These are phyloP conservation scores for Barypeithes pellucidus DNA, from an alignment of 2,888 invertebrate species.

Conservation along the genomic window DNA sequence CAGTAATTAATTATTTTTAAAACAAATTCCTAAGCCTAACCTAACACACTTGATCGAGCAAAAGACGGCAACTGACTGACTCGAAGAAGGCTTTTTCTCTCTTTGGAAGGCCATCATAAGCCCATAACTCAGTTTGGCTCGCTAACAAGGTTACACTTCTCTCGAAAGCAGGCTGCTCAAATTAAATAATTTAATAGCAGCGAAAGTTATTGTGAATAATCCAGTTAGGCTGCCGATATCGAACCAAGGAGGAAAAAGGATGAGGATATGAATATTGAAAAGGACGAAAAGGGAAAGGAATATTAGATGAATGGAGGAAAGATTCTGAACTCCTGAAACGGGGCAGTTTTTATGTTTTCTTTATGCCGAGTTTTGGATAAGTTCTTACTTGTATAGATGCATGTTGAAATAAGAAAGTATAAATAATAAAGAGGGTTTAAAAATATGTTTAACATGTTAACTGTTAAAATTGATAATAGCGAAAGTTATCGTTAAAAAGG, in stretches of 20 bases:
- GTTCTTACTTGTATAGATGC: no score
- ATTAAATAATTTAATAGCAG: conserved; percentile 73
- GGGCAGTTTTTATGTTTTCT: neutral
- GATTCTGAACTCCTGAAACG: neutral
- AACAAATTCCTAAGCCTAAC: conserved; percentile 14
- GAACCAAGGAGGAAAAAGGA: conserved; percentile 39
- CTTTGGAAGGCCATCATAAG: conserved; percentile 69
- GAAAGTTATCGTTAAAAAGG: no score
- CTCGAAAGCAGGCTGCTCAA: conserved; percentile 63
- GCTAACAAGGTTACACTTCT: conserved; percentile 72
- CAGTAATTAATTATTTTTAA: neutral
- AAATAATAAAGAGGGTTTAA: no score
- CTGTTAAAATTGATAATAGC: no score
- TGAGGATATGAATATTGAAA: conserved; percentile 8
- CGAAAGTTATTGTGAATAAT: conserved; percentile 74
- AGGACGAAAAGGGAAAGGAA: conserved; percentile 5
- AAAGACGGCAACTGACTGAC: conserved; percentile 52
- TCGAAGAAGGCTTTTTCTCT: conserved; percentile 69
- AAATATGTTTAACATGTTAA: no score
- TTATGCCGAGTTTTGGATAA: no score
- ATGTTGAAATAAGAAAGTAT: no score
- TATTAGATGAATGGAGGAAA: conserved; percentile 18
- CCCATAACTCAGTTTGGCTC: conserved; percentile 71
- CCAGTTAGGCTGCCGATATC: conserved; percentile 66
- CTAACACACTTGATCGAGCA: conserved; percentile 48